phyloP scores from a whole-genome alignment of 2,113 vertebrate species.

The Gymnorhina tibicen region DNA sequence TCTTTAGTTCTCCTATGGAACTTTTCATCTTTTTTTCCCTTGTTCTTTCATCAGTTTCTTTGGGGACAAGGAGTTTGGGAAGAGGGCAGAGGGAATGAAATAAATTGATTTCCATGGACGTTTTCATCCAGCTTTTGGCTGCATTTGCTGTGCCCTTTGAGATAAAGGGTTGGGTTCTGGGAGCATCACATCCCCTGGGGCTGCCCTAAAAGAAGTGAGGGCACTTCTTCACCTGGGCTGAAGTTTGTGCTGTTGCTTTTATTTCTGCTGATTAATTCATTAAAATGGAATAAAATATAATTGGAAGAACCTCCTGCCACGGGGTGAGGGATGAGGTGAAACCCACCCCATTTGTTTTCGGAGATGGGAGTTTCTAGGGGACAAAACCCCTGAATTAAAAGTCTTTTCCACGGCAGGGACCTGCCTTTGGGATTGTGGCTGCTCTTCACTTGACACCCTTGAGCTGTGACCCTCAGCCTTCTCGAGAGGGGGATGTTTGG shows the following conservation, averaged over 20 bases:
- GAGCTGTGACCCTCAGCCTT: not conserved
- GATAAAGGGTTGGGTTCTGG: not conserved
- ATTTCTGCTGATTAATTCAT: not conserved
- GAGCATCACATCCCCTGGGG: not conserved
- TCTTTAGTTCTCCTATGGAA: not conserved
- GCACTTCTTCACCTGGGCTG: not conserved
- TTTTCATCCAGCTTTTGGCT: not conserved
- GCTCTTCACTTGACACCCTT: not conserved
- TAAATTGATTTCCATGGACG: not conserved
- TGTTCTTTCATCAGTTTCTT: not conserved
- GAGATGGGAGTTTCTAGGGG: not conserved
- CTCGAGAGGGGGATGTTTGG: not conserved
- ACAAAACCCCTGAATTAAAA: not conserved
- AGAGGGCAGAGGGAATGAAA: not conserved
- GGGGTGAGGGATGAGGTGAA: not conserved
- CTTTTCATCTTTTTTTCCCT: not conserved
- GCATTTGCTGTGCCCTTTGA: not conserved
- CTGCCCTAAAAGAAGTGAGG: not conserved
- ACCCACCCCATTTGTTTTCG: not conserved
- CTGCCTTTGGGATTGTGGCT: not conserved
- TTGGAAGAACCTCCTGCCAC: not conserved
- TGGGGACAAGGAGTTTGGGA: not conserved
- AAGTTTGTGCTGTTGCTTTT: not conserved
- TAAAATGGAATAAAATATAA: not conserved
- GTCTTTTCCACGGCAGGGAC: not conserved